Percentiles rank a stretch among this genome's conserved stretches.
phyloP scores from a whole-genome alignment of 2,888 invertebrate genomes.

The Aphelenchoides bicaudatus region DNA sequence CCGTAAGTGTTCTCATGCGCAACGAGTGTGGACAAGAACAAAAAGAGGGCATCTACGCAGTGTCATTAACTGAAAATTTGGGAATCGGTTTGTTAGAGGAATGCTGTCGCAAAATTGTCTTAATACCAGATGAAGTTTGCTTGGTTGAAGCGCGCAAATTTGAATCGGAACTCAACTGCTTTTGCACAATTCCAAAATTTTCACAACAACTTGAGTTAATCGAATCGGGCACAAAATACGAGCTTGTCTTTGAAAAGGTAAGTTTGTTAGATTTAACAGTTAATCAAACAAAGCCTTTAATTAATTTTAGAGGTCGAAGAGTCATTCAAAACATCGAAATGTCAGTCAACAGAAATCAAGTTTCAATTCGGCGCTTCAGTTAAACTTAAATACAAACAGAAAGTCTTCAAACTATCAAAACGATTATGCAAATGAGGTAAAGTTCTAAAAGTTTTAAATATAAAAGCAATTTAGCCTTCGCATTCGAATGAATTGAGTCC shows the following conservation, averaged over 20 bases:
- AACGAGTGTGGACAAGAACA: slow-evolving; percentile 1
- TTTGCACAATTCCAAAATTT: slow-evolving; percentile 9
- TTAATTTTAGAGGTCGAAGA: not conserved
- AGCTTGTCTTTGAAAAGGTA: slow-evolving; percentile 13
- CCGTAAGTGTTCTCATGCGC: not conserved
- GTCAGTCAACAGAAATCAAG: no score
- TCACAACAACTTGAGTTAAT: not conserved
- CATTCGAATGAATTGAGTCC: no score
- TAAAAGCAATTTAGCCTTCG: no score
- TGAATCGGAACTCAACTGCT: slow-evolving; percentile 8
- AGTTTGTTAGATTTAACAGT: no score
- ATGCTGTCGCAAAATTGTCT: not conserved
- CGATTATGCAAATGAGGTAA: no score
- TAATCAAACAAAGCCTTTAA: no score
- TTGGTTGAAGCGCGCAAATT: slow-evolving; percentile 10
- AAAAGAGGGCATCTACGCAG: not conserved
- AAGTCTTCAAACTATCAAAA: no score
- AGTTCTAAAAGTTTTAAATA: no score
- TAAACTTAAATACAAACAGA: no score
- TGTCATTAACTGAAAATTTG: not conserved
- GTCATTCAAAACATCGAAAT: no score
- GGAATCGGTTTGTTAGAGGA: slow-evolving; percentile 6
- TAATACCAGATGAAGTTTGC: not conserved
- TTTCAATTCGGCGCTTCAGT: no score
- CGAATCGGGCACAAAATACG: slow-evolving; percentile 8